Percentiles rank a stretch among this genome's conserved stretches.
phyloP scores from a whole-genome alignment of 2,113 vertebrate species.

The Cyanocitta stelleri region DNA sequence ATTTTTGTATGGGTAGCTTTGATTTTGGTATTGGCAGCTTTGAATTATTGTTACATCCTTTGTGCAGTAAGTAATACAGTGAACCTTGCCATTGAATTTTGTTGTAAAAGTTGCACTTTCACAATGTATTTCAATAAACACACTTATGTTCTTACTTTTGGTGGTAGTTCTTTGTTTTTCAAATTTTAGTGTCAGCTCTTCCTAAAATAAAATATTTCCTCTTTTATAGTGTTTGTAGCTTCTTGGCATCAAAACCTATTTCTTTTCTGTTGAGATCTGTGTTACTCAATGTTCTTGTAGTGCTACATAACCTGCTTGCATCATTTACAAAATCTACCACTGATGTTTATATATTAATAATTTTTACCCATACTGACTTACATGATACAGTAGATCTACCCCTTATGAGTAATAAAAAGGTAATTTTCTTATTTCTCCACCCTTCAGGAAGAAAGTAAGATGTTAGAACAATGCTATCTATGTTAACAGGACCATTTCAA shows the following conservation, averaged over 20 bases:
- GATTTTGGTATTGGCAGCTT: neutral
- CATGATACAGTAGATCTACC: accelerated
- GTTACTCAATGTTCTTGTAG: neutral
- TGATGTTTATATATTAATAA: neutral
- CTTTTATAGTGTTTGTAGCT: neutral
- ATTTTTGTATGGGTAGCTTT: neutral
- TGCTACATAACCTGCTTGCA: neutral
- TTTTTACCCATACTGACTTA: neutral
- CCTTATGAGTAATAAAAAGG: neutral
- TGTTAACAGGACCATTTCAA: neutral
- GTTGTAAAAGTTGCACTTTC: neutral
- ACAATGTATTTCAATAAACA: neutral
- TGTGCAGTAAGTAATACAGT: neutral
- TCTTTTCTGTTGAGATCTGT: neutral
- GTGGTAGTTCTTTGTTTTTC: neutral
- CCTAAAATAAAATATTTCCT: neutral
- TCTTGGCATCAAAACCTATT: neutral
- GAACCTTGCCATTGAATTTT: neutral
- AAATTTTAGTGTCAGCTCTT: neutral
- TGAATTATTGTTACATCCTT: neutral
- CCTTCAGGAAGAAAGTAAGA: neutral
- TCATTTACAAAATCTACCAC: neutral
- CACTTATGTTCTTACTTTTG: neutral
- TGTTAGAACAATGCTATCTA: neutral
- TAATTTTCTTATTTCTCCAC: neutral